Base-by-base conservation (phyloP, 1,140 invertebrate genomes). In the Aphaenogaster rudis region DNA sequence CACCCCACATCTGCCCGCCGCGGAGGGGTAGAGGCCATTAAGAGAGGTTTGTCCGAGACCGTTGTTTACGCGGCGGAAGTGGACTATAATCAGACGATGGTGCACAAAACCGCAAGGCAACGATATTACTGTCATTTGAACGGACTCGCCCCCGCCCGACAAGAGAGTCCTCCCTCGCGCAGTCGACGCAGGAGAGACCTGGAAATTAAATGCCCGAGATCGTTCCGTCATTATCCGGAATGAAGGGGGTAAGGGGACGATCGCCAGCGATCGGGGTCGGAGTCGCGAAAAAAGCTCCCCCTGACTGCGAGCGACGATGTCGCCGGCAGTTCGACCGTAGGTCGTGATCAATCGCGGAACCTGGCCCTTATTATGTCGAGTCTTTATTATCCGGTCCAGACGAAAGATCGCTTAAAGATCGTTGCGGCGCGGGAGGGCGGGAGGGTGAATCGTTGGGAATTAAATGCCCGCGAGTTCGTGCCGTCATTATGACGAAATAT, bases 91-190 rank as follows among this genome's bases (percentile, higher is more conserved):
- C 94, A 95, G 93, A 74, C 91, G 88, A 77, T 91, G 93, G 93
- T 93, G 92, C 87, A 93, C 92, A 93, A 94, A 94, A 94, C 94
- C 94, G 78, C 94, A 94, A 94, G 92, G 71, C 91, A 92, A 87
- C 90, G 84, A 93, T 95, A 95, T 95, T 94, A 94, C 94, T 94
- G 94, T 94, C 94, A 95, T 95, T 95, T 94, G 86, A 91, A 90
- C 79, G 57, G 86, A 79, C 89, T 88, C 71, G 77, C 84, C 87
- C 89, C 84, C 71, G 86, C 48, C 61, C 42, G 33, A 67, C 86
- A 36, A 81, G 86, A 78, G 86, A 86, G 81, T 90, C 91, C 89
- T 91, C 90, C 90, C 88, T 91, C 88, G 91, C 88, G 92, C 91
- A 88, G 78, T 67, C 77, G 21, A 36, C 64, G 48, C 64, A 17